A percentile compares a stretch with the other conserved stretches of the same genome.
Evolutionary conservation across 2,797 vertebrate species (phyloP).

Genomic region (Mus caroli): DNA sequence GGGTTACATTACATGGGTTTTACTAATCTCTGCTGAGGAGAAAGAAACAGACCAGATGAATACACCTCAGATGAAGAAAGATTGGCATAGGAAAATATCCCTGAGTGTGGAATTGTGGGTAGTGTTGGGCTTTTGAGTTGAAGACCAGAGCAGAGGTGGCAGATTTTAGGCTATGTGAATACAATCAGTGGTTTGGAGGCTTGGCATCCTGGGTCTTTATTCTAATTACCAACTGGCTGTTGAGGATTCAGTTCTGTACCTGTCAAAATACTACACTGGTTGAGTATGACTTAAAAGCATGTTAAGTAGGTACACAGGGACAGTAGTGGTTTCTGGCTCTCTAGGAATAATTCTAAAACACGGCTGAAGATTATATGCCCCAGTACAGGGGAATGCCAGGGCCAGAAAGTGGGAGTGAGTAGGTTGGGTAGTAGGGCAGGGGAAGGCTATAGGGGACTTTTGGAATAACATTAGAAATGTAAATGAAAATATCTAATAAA

Average conservation of each 20-base stretch:
- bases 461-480: too few species aligned
- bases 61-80: background rate
- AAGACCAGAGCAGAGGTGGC: background rate
- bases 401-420: too few species aligned
- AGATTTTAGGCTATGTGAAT: background rate
- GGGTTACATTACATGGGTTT: background rate
- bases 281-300: background rate
- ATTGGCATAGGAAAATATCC: background rate
- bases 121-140: background rate
- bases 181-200: background rate
- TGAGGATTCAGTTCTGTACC: background rate
- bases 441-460: too few species aligned
- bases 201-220: background rate
- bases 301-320: background rate
- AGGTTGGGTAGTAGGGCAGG: too few species aligned
- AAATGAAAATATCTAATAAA: too few species aligned
- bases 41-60: background rate
- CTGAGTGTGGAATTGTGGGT: background rate
- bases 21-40: background rate
- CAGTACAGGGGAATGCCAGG: too few species aligned
- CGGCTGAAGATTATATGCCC: too few species aligned
- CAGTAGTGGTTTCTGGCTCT: background rate
- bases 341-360: background rate
- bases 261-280: background rate
- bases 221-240: background rate